These are phyloP conservation scores for Tenthredo distinguenda DNA, from an alignment of 2,888 invertebrate species.

Conservation along the genomic window DNA sequence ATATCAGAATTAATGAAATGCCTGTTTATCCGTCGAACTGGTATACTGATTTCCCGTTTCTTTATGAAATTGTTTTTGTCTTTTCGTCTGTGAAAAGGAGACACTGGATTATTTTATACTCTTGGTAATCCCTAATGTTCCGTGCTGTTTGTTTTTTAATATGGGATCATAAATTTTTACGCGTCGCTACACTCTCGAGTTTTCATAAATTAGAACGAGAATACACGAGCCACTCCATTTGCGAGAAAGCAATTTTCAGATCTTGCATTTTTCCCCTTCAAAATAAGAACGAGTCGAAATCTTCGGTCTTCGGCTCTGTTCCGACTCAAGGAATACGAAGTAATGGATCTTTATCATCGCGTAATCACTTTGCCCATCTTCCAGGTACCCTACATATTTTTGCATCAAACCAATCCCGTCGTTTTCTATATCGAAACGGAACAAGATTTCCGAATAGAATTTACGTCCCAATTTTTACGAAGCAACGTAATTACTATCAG, in stretches of 20 bases:
- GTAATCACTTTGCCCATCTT: constrained; percentile 38
- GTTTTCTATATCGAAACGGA: neutral
- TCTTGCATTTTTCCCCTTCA: constrained; percentile 59
- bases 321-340: constrained; percentile 65
- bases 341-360: constrained; percentile 56
- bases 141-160: constrained; percentile 57
- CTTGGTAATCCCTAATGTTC: constrained; percentile 36
- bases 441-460: neutral
- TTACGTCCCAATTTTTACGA: neutral
- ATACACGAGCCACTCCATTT: constrained; percentile 58
- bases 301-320: constrained; percentile 61
- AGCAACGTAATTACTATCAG: neutral
- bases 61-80: constrained; percentile 18
- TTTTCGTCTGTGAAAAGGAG: neutral
- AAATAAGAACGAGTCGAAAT: constrained; percentile 27
- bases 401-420: neutral
- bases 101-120: constrained; percentile 25
- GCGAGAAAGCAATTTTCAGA: constrained; percentile 67
- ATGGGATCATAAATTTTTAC: constrained; percentile 60
- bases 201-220: constrained; percentile 60
- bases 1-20: constrained; percentile 10
- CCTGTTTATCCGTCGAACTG: neutral
- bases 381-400: neutral
- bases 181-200: constrained; percentile 61
- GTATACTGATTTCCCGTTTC: neutral